Evolutionary conservation across 2,113 vertebrate genomes (phyloP).

Genomic region (Diadophis punctatus): DNA sequence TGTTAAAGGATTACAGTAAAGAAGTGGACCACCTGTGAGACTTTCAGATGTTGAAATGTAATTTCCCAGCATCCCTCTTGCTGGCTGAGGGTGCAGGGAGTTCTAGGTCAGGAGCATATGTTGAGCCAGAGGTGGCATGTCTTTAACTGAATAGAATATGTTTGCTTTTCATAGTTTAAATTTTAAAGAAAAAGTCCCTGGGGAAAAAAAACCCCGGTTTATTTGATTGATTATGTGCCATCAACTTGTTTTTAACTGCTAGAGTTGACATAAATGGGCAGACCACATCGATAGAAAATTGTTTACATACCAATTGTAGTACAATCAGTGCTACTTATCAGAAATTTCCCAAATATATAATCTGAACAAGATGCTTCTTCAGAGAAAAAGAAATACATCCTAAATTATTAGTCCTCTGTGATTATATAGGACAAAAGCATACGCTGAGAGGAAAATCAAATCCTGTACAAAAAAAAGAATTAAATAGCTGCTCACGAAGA

Average conservation of each 20-base stretch:
- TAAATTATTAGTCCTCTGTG: no score
- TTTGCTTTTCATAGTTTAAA: background rate
- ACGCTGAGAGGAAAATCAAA: background rate
- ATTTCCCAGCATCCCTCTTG: background rate
- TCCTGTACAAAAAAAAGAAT: background rate
- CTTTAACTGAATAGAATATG: background rate
- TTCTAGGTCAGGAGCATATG: background rate
- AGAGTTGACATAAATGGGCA: background rate
- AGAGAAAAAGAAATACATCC: background rate
- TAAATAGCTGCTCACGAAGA: background rate
- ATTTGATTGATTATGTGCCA: background rate
- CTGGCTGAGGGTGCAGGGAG: background rate
- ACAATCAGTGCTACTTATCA: background rate
- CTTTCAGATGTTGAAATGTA: background rate
- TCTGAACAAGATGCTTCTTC: background rate
- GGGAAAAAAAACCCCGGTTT: background rate
- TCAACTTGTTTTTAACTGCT: background rate
- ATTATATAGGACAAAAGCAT: background rate
- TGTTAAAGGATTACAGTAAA: background rate
- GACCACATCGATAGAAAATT: background rate
- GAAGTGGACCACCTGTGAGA: background rate
- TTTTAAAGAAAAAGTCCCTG: background rate
- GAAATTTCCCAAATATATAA: background rate
- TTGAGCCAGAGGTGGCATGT: background rate
- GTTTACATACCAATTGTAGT: background rate